Evolutionary conservation across 2,113 vertebrate species (phyloP).

Genomic region (Antennarius striatus): DNA sequence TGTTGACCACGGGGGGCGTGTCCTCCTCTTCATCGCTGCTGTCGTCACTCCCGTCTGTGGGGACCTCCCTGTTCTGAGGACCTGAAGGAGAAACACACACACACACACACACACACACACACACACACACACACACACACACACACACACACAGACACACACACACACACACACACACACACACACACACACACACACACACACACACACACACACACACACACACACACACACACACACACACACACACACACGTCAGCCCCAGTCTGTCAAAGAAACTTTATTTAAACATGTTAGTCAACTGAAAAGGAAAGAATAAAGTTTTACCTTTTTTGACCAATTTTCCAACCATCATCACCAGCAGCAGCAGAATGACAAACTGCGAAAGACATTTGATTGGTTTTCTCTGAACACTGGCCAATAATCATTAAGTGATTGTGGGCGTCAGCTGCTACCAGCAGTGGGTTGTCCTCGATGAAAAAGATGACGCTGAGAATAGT

Average conservation of each 20-base stretch:
- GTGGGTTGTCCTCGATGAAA: constrained; percentile 86
- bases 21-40: constrained; percentile 94
- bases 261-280: not conserved
- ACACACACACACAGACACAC: not conserved
- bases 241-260: not conserved
- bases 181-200: constrained; percentile 19
- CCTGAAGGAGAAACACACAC: constrained; percentile 44
- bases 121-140: not conserved
- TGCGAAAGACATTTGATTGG: not conserved
- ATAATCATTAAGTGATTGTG: not conserved
- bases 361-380: not conserved
- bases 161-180: constrained; percentile 12
- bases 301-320: not conserved
- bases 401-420: not conserved
- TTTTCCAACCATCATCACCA: constrained; percentile 38
- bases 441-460: constrained; percentile 83
- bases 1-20: constrained; percentile 53
- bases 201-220: constrained; percentile 16
- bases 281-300: not conserved
- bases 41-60: constrained; percentile 84
- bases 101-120: not conserved
- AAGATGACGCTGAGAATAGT: constrained; percentile 68
- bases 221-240: constrained; percentile 2
- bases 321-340: constrained; percentile 64
- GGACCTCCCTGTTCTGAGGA: constrained; percentile 45